Base-by-base conservation (phyloP, 2,888 invertebrate genomes). In the Luperina testacea region DNA sequence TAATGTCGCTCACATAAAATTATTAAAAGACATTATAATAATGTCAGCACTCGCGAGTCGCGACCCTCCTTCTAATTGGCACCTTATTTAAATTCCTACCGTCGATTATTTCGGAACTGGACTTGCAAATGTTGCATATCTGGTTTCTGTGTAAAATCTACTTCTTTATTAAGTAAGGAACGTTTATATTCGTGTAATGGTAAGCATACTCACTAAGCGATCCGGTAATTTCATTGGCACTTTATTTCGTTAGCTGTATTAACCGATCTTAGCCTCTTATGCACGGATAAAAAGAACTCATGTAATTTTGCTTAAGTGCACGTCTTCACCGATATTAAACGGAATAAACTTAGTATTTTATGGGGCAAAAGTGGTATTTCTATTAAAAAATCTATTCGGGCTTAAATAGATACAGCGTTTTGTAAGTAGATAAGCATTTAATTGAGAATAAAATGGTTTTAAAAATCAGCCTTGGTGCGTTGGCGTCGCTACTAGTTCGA, bases 11-110 rank as follows among this genome's bases (percentile, higher is more conserved):
- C 90, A 90, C 91, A 94, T 94, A 92, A 94, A 92, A 93, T 92
- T 92, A 93, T 93, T 92, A 93, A 93, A 92, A 91, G 92, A 90
- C 90, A 92, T 93, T 91, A 93, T 91, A 92, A 93, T 92, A 93
- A 92, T 89, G 88, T 92, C 89, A 90, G 90, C 91, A 91, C 90
- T 90, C 90, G 87, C 91, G 89, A 90, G 87, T 90, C 90, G 87
- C 91, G 89, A 90, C 87, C 91, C 89, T 89, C 88, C 91, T 94
- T 95, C 95, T 96, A 96, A 96, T 96, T 96, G 95, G 94, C 94
- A 94, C 94, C 94, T 94, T 95, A 95, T 95, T 95, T 94, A 94
- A 95, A 95, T 95, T 95, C 94, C 89, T 91, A 90, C 92, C 86
- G 91, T 92, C 92, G 92, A 94, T 95, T 94, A 94, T 95, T 95